Base-by-base conservation (phyloP, 2,113 vertebrate genomes). In the Aythya baeri region DNA sequence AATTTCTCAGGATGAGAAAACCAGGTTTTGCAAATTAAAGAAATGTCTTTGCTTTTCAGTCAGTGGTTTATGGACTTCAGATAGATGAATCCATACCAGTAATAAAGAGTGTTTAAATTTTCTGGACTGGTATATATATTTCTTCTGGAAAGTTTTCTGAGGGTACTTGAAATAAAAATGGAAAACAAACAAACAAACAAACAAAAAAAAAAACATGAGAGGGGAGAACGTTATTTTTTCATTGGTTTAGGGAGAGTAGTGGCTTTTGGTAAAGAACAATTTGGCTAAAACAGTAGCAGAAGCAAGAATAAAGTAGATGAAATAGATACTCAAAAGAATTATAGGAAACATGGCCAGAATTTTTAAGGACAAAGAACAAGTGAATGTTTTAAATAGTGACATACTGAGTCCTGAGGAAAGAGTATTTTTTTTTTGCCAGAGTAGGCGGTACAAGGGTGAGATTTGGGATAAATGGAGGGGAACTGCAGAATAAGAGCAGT, bases 371-470 rank as follows among this genome's bases (percentile, higher is more conserved):
- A 76, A 54, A 76, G 50, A 43, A 32, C 0, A 20, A 10, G 13
- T 0, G 1, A 83, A 36, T 83, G 58, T 90, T 80, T 91, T 9
- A 86, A 81, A 49, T 31, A 74, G 6, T 26, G 21, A 52, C 34
- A 9, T 43, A 14, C 7, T 29, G 12, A 68, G 12, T 83, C 14
- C 11, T n/a, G 22, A 84, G 43, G 46, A 86, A 55, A 78, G 11
- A 71, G 5, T 63, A 13, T 52, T 91, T 95, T 91, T 95, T 91
- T 88, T 32, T 63, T 75, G 22, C 54, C 59, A 34, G 38, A 91
- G 59, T 14, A 82, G 25, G 23, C 8, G 14, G 26, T 78, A 22
- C 2, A 55, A 63, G 20, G 31, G 2, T n/a, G 18, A 74, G 11
- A 2, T 58, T 93, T 92, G 71, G 66, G 27, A 17, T 68, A 89